Base-by-base conservation (phyloP, 2,888 invertebrate species). In the Chaetoderma sp. region DNA sequence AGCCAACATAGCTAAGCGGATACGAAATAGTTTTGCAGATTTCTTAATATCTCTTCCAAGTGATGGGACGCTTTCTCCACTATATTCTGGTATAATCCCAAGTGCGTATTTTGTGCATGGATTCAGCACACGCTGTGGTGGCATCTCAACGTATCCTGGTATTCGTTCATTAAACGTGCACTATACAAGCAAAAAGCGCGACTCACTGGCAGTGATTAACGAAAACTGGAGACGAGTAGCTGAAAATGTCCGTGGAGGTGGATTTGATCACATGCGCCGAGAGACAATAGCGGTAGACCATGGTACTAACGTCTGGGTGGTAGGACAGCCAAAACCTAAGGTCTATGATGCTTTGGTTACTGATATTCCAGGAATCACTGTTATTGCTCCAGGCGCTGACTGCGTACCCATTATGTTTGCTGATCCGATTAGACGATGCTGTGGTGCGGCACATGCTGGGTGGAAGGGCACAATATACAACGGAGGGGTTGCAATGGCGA, bases 321-420 rank as follows among this genome's bases (percentile, higher is more conserved):
- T 75, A 18, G 77, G 74, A 13, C 36, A 54, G 4, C 63, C 63
- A 6, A 56, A 56, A 10, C 72, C 72, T 0, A 21, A n/a, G 16
- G 69, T 54, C 2, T 76, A 65, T 57, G 78, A 78, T 56, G 74
- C 70, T 8, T 25, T 76, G 0, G 45, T 73, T 18, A 73, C 74
- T 6, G 60, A 73, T 39, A 49, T 56, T 10, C 61, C 55, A 5
- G 70, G 67, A 1, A 57, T 74, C 6, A 74, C 75, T n/a, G 36
- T 75, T 30, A 71, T 72, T 6, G 78, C 76, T 0, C 75, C 78
- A 6, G 76, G 76, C 8, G 78, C 78, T 16, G 78, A 78, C 61
- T 78, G 78, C 60, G 50, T 70, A 5, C 63, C 68, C 18, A 63
- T 75, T 25, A 23, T 78, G 13, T 72, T 78, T 64, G 78, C 76